Evolutionary conservation across 1,140 invertebrate species (phyloP).

Genomic region (Neodiprion lecontei): DNA sequence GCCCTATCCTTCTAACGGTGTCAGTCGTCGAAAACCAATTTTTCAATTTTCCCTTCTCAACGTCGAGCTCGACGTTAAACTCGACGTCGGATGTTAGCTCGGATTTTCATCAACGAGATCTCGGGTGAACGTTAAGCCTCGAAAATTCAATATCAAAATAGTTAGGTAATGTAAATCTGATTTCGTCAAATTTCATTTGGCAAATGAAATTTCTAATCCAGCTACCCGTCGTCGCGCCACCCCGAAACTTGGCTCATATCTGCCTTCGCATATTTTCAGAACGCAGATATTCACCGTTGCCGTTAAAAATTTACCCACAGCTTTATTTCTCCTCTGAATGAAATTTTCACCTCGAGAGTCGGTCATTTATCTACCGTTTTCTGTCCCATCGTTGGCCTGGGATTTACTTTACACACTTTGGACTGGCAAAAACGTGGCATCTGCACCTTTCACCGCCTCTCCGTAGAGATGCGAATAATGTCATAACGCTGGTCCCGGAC

Average conservation of each 20-base stretch:
- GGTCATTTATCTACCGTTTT: neutral
- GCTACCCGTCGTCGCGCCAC: neutral
- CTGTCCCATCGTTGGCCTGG: neutral
- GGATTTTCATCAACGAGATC: conserved; percentile 12
- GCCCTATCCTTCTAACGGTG: conserved; percentile 24
- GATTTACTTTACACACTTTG: neutral
- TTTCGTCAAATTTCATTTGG: conserved; percentile 16
- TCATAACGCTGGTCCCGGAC: conserved; percentile 19
- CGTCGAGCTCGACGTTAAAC: conserved; percentile 12
- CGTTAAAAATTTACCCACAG: too few species aligned
- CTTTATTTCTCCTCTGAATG: too few species aligned
- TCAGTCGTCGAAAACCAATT: conserved; percentile 31
- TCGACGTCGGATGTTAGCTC: neutral
- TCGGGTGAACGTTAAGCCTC: neutral
- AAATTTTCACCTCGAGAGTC: neutral
- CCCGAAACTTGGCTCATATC: neutral
- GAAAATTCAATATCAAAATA: conserved; percentile 19
- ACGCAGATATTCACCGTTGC: too few species aligned
- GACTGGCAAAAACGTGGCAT: neutral
- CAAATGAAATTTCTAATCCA: neutral
- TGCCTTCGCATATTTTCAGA: too few species aligned
- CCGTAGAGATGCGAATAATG: neutral
- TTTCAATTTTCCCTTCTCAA: conserved; percentile 35
- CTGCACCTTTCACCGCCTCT: neutral
- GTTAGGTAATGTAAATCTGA: conserved; percentile 19